Evolutionary conservation across 1,140 invertebrate genomes (phyloP), one percentile per base, ranked within the genome.

Genomic region (Drosophila mauritiana): DNA sequence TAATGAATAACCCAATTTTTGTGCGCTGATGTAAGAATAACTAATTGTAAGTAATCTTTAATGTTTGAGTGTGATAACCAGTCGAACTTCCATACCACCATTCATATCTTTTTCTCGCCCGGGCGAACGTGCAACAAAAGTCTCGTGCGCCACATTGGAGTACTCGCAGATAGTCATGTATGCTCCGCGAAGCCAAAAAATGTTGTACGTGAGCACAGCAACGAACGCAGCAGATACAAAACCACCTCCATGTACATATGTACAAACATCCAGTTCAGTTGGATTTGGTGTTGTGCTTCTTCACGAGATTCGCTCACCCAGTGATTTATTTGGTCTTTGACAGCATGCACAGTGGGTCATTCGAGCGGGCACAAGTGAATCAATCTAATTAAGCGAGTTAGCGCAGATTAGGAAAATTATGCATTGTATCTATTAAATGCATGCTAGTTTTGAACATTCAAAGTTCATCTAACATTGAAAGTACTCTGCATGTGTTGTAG

Each of bases 211-310:
- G 84, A 54, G 69, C 20, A 22, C 62, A 78, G 43, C 57, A 88
- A 88, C 84, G 84, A 77, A 84, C 85, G 57, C 84, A 78, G 51
- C 73, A 78, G 62, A 65, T 57, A 52, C 61, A 36, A 81, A 64
- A 79, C 58, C 65, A 84, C 75, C 76, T 65, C 40, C 37, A 22
- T 22, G 20, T 22, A 22, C 20, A 22, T 22, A 22, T 3, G 3
- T 64, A 11, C 4, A 4, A 22, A 58, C 59, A 63, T 36, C 58
- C 74, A 80, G 61, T 73, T 61, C 45, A 63, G 37, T 79, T 80
- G 61, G 77, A 80, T 74, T 84, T 48, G 62, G 54, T 57, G 67
- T 78, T 89, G 62, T 80, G 73, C 67, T 56, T 74, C 58, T 46
- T 68, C 73, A 84, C 80, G 53, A 46, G 76, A 76, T 46, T 70